Base-by-base conservation (phyloP, 2,888 invertebrate genomes). In the Apamea anceps region DNA sequence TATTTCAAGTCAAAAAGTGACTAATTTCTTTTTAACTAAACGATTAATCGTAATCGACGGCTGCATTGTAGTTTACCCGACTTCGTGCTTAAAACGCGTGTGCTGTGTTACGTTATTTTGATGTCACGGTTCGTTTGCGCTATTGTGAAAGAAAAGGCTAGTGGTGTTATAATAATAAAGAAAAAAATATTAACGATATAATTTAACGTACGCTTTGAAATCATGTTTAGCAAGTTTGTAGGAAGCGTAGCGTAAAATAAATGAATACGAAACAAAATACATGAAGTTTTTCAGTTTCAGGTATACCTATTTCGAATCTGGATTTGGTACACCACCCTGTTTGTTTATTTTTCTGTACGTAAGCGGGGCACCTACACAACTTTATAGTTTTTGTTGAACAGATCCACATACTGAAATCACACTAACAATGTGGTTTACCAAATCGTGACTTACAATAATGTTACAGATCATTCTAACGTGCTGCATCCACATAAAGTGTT, bases 11-110 rank as follows among this genome's bases (percentile, higher is more conserved):
- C 15, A 65, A 62, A 73, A 68, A 21, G n/a, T 75, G 75, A 81
- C 48, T 60, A 74, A 88, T 83, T 45, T 77, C 45, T 79, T 86
- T 88, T 87, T 67, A 82, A 89, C 73, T 7, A 60, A 60, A 37
- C 79, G 60, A 89, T 89, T 87, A 86, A 86, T 90, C 66, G 25
- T 73, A 81, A 84, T 88, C 63, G 67, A 75, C 72, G 54, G 57
- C 63, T 71, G 63, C 42, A 79, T 81, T 72, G 21, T 72, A n/a
- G 12, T 81, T 77, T 75, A 74, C 79, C 48, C 51, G 45, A 73
- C 65, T 77, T 78, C 72, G 15, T 48, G 51, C 45, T 72, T 77
- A 48, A 79, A 80, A 77, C 54, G 51, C 54, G 65, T 67, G 70
- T 67, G 60, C 28, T 65, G 54, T 80, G 70, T 77, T 84, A 65